phyloP scores from a whole-genome alignment of 1,140 invertebrate species.

The Dendrolimus kikuchii region DNA sequence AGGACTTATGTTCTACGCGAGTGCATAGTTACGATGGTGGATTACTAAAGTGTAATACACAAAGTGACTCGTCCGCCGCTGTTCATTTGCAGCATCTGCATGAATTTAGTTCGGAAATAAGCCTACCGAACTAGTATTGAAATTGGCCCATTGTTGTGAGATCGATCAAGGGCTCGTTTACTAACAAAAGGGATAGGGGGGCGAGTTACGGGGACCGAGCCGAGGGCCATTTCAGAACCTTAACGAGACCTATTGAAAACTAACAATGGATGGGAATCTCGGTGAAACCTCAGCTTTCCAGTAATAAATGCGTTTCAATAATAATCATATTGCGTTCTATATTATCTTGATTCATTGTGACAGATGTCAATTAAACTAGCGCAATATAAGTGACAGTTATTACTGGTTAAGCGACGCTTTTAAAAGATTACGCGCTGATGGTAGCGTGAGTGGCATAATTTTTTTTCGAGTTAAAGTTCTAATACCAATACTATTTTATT shows the following conservation, averaged over 20 bases:
- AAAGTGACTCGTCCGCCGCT: neutral
- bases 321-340: neutral
- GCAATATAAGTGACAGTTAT: no score
- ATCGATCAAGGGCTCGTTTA: constrained; percentile 38
- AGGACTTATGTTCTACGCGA: no score
- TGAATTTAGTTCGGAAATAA: constrained; percentile 20
- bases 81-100: constrained; percentile 8
- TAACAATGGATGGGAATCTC: constrained; percentile 29
- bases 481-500: no score
- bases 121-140: constrained; percentile 26
- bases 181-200: constrained; percentile 32
- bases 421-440: no score
- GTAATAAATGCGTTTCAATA: constrained; percentile 19
- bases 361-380: no score
- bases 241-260: constrained; percentile 38
- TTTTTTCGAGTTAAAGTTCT: no score
- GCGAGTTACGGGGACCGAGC: constrained; percentile 4
- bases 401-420: no score
- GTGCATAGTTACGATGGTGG: no score
- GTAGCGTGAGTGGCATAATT: no score
- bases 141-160: constrained; percentile 32
- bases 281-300: constrained; percentile 20
- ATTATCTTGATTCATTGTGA: no score
- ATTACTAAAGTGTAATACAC: no score
- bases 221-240: constrained; percentile 28